Percentiles rank a stretch among this genome's conserved stretches.
Conservation (phyloP, 2,797 vertebrate genomes). For the Fistularia tabacaria region DNA sequence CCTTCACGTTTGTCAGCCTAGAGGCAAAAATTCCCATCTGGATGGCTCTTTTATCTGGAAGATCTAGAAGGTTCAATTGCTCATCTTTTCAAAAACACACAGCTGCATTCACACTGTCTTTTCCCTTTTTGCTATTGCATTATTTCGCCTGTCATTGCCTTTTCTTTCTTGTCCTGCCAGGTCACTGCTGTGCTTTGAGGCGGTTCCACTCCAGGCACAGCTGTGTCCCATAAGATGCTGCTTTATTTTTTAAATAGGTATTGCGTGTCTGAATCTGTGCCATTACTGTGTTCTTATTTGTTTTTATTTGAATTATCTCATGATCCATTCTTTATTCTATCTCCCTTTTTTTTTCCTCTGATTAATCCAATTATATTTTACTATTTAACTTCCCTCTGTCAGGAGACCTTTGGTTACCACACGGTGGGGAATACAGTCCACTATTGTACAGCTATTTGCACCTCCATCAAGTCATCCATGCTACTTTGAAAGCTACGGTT, state of each 20-base stretch:
- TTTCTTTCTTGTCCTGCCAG: slow-evolving; percentile 43
- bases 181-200: slow-evolving; percentile 40
- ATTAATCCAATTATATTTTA: slow-evolving; percentile 1
- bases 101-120: slow-evolving; percentile 6
- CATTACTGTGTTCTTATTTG: slow-evolving; percentile 44
- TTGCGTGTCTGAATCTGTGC: slow-evolving; percentile 41
- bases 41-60: slow-evolving; percentile 32
- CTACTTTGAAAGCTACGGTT: slow-evolving; percentile 6
- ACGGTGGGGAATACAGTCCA: slow-evolving; percentile 10
- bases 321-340: slow-evolving; percentile 4
- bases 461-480: slow-evolving; percentile 20
- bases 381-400: slow-evolving; percentile 2
- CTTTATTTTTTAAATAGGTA: slow-evolving; percentile 41
- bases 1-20: slow-evolving; percentile 30
- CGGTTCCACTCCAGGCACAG: slow-evolving; percentile 44
- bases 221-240: slow-evolving; percentile 46
- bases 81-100: slow-evolving; percentile 1
- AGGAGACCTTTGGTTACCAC: slow-evolving; percentile 11
- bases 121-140: slow-evolving; percentile 15
- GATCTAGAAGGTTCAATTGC: no score
- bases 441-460: slow-evolving; percentile 26
- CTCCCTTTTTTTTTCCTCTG: background rate
- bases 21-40: slow-evolving; percentile 41
- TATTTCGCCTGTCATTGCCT: slow-evolving; percentile 47
- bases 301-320: slow-evolving; percentile 19